Conservation (phyloP, 2,888 invertebrate genomes). For the Acrobasis suavella region DNA sequence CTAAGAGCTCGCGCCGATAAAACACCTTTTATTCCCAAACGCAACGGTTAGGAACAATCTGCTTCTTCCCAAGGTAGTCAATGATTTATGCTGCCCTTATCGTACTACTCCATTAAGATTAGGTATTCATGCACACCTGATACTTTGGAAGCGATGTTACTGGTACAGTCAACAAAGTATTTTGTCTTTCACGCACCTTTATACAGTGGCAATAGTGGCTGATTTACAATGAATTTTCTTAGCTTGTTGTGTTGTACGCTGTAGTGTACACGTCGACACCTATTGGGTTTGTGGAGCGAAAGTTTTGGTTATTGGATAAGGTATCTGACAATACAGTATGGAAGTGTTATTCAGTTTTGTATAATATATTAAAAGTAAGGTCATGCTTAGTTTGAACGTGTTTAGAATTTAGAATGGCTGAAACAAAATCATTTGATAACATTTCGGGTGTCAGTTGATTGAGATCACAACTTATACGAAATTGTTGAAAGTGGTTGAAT, state of each 20-base stretch:
- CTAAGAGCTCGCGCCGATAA: constrained; percentile 40
- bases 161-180: too few species aligned
- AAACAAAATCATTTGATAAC: too few species aligned
- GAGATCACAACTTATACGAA: too few species aligned
- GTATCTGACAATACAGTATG: not conserved
- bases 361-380: too few species aligned
- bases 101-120: constrained; percentile 72
- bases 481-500: too few species aligned
- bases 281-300: constrained; percentile 3
- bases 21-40: constrained; percentile 41
- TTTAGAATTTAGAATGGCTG: too few species aligned
- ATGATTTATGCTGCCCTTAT: constrained; percentile 77
- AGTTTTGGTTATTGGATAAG: not conserved
- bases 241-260: too few species aligned
- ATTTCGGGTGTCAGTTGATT: too few species aligned
- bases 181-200: too few species aligned
- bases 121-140: constrained; percentile 80
- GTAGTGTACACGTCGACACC: constrained; percentile 20
- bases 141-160: constrained; percentile 57
- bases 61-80: constrained; percentile 70
- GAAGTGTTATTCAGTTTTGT: not conserved
- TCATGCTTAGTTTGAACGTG: too few species aligned
- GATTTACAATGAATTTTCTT: too few species aligned
- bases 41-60: constrained; percentile 59
- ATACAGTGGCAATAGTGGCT: too few species aligned